Evolutionary conservation across 2,113 vertebrate species (phyloP).

Genomic region (Tauraco erythrolophus): DNA sequence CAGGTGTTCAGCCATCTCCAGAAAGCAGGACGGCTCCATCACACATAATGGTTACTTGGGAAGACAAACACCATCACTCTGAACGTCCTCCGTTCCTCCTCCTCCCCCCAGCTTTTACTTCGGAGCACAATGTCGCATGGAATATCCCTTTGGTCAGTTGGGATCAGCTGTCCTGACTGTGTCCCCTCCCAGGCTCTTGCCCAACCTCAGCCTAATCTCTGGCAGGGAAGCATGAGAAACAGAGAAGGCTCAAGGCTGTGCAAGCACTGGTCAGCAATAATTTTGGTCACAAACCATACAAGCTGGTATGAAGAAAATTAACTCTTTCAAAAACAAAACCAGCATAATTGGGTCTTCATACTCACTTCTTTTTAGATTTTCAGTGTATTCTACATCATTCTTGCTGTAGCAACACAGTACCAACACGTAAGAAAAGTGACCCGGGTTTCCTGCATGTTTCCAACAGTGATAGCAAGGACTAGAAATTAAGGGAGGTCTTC

Average conservation of each 20-base stretch:
- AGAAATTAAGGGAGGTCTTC: neutral
- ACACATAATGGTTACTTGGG: fast-evolving
- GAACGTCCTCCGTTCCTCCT: neutral
- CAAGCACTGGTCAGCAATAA: neutral
- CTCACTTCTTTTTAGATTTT: neutral
- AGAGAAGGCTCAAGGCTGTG: neutral
- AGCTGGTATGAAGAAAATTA: neutral
- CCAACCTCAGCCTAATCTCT: neutral
- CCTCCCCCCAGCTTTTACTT: neutral
- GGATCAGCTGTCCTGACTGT: neutral
- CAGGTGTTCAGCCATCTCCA: neutral
- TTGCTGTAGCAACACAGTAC: neutral
- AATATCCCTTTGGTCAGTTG: neutral
- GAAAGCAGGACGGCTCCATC: neutral
- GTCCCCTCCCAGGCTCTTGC: neutral
- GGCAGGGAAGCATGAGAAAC: neutral
- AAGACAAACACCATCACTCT: neutral
- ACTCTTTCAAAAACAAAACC: neutral
- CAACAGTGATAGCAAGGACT: neutral
- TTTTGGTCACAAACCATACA: neutral
- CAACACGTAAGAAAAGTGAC: neutral
- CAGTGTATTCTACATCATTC: neutral
- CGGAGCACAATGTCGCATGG: neutral
- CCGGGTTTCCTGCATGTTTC: neutral
- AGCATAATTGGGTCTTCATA: neutral